Evolutionary conservation across 1,140 invertebrate species (phyloP).

Genomic region (Pollicipes pollicipes): DNA sequence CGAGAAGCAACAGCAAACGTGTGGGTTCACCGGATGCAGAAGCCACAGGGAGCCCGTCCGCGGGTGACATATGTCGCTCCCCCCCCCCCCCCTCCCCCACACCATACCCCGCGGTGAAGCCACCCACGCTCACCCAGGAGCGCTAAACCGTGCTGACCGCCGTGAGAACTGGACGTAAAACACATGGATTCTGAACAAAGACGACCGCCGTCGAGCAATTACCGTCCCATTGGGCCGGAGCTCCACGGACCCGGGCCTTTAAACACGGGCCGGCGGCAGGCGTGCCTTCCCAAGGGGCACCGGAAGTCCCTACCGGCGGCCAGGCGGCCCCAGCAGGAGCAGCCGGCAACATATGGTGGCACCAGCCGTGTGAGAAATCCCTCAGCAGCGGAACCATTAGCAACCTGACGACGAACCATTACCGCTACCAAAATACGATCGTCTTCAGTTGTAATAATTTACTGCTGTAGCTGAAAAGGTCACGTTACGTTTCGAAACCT

Average conservation of each 20-base stretch:
- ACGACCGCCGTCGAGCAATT: background rate
- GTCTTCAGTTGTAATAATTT: background rate
- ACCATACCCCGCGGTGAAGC: slow-evolving; percentile 14
- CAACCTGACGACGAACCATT: background rate
- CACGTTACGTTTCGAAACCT: too few species aligned
- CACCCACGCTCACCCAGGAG: slow-evolving; percentile 13
- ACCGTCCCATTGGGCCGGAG: background rate
- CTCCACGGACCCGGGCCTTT: background rate
- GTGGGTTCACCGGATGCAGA: slow-evolving; percentile 23
- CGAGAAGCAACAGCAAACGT: too few species aligned
- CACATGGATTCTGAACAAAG: background rate
- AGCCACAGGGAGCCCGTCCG: background rate
- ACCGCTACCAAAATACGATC: background rate
- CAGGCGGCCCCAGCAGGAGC: background rate
- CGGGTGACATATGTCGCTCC: background rate
- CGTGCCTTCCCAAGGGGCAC: background rate
- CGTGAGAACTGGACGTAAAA: background rate
- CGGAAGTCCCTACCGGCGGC: background rate
- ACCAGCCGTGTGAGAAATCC: background rate
- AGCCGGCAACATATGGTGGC: background rate
- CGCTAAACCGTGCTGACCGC: background rate
- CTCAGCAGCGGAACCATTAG: background rate
- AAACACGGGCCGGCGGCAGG: background rate
- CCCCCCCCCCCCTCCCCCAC: too few species aligned
- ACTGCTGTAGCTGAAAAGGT: too few species aligned